These are phyloP conservation scores for Anthopleura xanthogrammica DNA, from an alignment of 92 coral and sea anemone genomes.

Conservation along the genomic window DNA sequence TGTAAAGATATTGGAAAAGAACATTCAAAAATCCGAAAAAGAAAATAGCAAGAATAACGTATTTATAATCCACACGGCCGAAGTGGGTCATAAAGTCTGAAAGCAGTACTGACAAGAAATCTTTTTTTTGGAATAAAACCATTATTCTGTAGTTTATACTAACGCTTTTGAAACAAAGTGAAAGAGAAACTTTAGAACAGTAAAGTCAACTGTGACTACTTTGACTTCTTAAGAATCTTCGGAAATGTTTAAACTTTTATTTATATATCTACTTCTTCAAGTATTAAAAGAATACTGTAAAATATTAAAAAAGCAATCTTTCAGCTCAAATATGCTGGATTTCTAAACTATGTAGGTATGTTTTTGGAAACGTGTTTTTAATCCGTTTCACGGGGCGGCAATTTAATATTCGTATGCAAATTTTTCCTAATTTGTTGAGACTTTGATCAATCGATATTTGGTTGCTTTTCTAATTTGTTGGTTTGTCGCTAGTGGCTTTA, in stretches of 20 bases:
- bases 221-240: too few relatives aligned
- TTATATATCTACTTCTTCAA: too few relatives aligned
- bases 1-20: background rate
- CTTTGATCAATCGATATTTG: background rate
- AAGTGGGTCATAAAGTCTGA: background rate
- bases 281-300: too few relatives aligned
- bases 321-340: background rate
- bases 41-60: background rate
- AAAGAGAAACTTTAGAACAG: background rate
- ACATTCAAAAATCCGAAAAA: background rate
- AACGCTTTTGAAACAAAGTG: background rate
- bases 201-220: background rate
- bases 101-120: background rate
- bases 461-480: background rate
- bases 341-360: background rate
- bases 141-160: background rate
- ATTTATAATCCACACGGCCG: background rate
- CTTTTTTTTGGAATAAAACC: background rate
- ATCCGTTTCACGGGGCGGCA: background rate
- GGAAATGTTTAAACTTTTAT: too few relatives aligned
- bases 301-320: background rate
- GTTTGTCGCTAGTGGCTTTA: background rate
- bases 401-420: background rate
- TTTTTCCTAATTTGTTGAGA: slow-evolving; percentile 6
- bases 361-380: background rate